Base-by-base conservation (phyloP, 2,888 invertebrate species). In the Melangyna quadrimaculata region DNA sequence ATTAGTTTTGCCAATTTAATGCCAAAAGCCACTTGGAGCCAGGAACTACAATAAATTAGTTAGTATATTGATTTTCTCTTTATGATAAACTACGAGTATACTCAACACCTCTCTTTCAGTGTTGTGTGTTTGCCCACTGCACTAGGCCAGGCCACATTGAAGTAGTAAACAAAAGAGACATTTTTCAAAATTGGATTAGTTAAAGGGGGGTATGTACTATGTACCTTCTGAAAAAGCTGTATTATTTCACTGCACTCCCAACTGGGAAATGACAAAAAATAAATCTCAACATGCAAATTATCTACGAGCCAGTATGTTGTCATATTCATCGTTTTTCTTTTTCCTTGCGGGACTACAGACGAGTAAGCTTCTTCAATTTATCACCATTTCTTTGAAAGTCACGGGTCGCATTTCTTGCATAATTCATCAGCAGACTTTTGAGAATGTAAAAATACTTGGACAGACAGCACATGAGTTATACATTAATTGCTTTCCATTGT, bases 391-490 rank as follows among this genome's bases (percentile, higher is more conserved):
- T 61, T 69, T 70, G 78, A 55, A 67, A 80, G 80, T 80, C 86
- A 86, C 75, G 73, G 86, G 80, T 80, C 51, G 77, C 27, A 70
- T 81, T 86, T 80, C 70, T 86, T 77, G 80, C 86, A 80, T 86
- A 80, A 78, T 81, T 78, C 80, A 86, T 65, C 73, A 65, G 63
- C 69, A 80, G 80, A 70, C 86, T 22, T 55, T 67, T 4, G 35
- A 45, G 65, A 81, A 77, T 73, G 70, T 61, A 24, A 35, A n/a
- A 19, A 35, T 32, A 45, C 14, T 48, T 24, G 45, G 35, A 71
- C 71, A 71, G 35, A 59, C 29, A 55, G 63, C 70, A 61, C 51
- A 69, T 67, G 69, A 79, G 67, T 80, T 80, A 81, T 72, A 86
- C 51, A 80, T 59, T 78, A 86, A 86, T 86, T 77, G 86, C 80